Evolutionary conservation across 2,888 invertebrate species (phyloP).

Genomic region (Agonopterix subpropinquella): DNA sequence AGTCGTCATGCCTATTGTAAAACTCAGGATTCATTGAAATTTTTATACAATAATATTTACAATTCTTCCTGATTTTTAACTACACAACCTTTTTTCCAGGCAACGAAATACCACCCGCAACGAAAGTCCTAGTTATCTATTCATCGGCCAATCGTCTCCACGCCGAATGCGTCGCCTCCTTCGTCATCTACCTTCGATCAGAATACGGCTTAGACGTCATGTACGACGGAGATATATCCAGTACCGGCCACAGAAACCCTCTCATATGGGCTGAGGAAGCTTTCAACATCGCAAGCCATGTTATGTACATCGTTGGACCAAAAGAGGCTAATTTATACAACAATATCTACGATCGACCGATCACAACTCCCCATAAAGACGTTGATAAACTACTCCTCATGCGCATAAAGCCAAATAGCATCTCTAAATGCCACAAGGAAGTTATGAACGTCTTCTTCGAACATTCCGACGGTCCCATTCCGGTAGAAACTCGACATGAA

Average conservation of each 20-base stretch:
- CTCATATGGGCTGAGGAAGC: slow-evolving; percentile 59
- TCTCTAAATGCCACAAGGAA: slow-evolving; percentile 34
- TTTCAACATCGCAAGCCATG: slow-evolving; percentile 42
- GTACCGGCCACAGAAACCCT: slow-evolving; percentile 51
- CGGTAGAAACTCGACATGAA: slow-evolving; percentile 45
- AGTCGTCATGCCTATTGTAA: too few relatives aligned
- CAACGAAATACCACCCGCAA: slow-evolving; percentile 49
- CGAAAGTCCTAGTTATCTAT: slow-evolving; percentile 58
- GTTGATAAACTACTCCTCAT: slow-evolving; percentile 46
- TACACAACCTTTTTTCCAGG: slow-evolving; percentile 20
- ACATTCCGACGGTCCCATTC: slow-evolving; percentile 49
- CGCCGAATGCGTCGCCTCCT: slow-evolving; percentile 54
- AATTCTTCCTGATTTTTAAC: too few relatives aligned
- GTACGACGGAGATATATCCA: slow-evolving; percentile 54
- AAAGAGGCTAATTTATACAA: slow-evolving; percentile 42
- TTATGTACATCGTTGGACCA: slow-evolving; percentile 57
- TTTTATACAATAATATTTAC: too few relatives aligned
- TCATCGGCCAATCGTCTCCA: slow-evolving; percentile 52
- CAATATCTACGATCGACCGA: slow-evolving; percentile 61
- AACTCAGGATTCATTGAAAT: too few relatives aligned
- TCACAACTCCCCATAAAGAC: slow-evolving; percentile 40
- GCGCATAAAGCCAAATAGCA: slow-evolving; percentile 35
- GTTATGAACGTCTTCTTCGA: slow-evolving; percentile 57
- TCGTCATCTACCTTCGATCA: slow-evolving; percentile 48
- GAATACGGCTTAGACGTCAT: slow-evolving; percentile 58